Evolutionary conservation across 2,797 vertebrate genomes (phyloP).

Genomic region (Chiroxiphia lanceolata): DNA sequence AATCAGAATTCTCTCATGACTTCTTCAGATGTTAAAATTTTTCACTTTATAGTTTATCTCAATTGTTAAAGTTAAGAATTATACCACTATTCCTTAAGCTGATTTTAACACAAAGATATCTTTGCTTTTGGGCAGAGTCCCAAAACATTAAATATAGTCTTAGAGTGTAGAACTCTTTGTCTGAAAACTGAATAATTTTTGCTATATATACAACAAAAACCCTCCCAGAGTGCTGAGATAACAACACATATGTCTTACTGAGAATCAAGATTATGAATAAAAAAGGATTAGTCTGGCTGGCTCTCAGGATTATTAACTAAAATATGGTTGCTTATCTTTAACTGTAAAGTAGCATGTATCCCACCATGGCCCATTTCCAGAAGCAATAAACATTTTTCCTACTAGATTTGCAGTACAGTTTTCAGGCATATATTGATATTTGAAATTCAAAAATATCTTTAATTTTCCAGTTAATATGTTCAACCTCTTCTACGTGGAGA

Average conservation of each 20-base stretch:
- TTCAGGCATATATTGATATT: conserved; percentile 2
- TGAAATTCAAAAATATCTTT: conserved; percentile 23
- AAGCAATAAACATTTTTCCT: conserved; percentile 46
- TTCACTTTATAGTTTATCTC: not conserved
- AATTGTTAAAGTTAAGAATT: not conserved
- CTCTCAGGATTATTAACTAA: conserved; percentile 22
- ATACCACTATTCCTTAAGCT: not conserved
- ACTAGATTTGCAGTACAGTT: not conserved
- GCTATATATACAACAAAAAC: not conserved
- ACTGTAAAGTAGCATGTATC: conserved; percentile 14
- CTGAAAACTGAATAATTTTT: not conserved
- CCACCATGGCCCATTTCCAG: conserved; percentile 19
- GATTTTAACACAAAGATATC: not conserved
- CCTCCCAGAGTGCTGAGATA: not conserved
- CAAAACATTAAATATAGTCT: not conserved
- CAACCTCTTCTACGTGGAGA: not conserved
- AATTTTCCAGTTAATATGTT: conserved; percentile 18
- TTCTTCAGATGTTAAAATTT: not conserved
- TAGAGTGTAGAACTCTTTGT: not conserved
- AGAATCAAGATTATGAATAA: conserved; percentile 34
- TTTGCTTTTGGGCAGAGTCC: not conserved
- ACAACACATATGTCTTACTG: not conserved
- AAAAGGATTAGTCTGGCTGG: conserved; percentile 28
- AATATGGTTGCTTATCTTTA: conserved; percentile 38
- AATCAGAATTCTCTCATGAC: not conserved